Base-by-base conservation (phyloP, 2,888 invertebrate genomes). In the Phengaris alcon region DNA sequence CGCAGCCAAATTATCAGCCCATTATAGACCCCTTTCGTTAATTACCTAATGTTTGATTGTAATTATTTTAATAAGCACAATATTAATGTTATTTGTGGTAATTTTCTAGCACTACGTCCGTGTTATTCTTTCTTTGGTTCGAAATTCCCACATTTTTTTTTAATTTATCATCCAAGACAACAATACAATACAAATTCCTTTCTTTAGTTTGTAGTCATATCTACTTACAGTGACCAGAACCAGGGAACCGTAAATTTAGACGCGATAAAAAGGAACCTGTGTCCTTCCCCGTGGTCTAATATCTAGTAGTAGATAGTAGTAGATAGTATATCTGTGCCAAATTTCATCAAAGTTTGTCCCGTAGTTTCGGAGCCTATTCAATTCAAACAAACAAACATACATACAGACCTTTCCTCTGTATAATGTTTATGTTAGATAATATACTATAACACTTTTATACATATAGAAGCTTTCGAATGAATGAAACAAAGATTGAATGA, bases 11-110 rank as follows among this genome's bases (percentile, higher is more conserved):
- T 92, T 92, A 92, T 91, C 87, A 84, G 82, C 78, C 88, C 85
- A 92, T 92, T 92, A 92, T 90, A 89, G 88, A 91, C 89, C 91
- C 91, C 89, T 92, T 93, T 90, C 91, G 90, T 92, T 93, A 92
- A 93, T 93, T 93, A 91, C 88, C 87, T 86, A 84, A 82, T 89
- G 89, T 89, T 91, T 90, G 87, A 88, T 83, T 83, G 86, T 87
- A 85, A 90, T 91, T 93, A 91, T 84, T 82, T 83, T 90, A 90
- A 91, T 91, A 87, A 87, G 85, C 85, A 85, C 85, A 57, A 57
- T 70, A 86, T 90, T 89, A 88, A 86, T 81, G 87, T 86, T 88
- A 91, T 91, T 90, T 89, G 85, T 82, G 77, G 86, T 86, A 88
- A 90, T 91, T 91, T 89, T 77, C 83, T 87, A 79, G 78, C 78